Evolutionary conservation across 1,140 invertebrate species (phyloP).

Genomic region (Hesperophylax magnus): DNA sequence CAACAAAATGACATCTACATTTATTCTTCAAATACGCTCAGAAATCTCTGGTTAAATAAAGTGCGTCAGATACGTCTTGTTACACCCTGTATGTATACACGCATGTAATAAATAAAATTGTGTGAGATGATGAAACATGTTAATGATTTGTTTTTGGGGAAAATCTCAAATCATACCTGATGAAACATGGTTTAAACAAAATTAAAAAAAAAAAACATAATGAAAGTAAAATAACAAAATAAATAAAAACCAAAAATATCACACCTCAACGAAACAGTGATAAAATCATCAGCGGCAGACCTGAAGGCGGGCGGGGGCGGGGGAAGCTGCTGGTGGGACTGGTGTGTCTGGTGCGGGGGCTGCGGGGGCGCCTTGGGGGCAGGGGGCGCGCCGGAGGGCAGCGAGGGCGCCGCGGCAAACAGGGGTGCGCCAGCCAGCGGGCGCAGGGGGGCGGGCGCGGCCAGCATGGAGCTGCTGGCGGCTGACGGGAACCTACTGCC

Average conservation of each 20-base stretch:
- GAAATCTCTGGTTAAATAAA: too few relatives aligned
- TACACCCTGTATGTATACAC: too few relatives aligned
- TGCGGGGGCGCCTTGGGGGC: conserved; percentile 72
- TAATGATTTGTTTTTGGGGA: too few relatives aligned
- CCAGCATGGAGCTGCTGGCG: conserved; percentile 76
- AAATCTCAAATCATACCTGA: too few relatives aligned
- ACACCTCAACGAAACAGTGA: conserved; percentile 77
- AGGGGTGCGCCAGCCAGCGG: conserved; percentile 82
- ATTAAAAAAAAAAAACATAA: conserved; percentile 30
- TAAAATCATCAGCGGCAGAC: conserved; percentile 75
- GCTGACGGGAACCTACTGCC: conserved; percentile 64
- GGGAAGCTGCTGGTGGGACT: conserved; percentile 72
- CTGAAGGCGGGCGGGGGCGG: conserved; percentile 82
- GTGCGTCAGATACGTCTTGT: too few relatives aligned
- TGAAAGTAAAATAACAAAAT: conserved; percentile 57
- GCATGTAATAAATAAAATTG: too few relatives aligned
- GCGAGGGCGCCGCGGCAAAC: conserved; percentile 74
- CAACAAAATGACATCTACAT: too few relatives aligned
- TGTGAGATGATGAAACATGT: too few relatives aligned
- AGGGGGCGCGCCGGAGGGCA: conserved; percentile 84
- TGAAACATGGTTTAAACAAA: too few relatives aligned
- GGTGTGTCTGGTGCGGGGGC: conserved; percentile 80
- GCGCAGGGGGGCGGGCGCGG: conserved; percentile 71
- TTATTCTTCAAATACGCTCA: too few relatives aligned
- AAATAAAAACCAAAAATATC: conserved; percentile 64